A percentile compares a stretch with the other conserved stretches of the same genome.
Conservation (phyloP, 2,888 invertebrate genomes). For the Acronicta leporina region DNA sequence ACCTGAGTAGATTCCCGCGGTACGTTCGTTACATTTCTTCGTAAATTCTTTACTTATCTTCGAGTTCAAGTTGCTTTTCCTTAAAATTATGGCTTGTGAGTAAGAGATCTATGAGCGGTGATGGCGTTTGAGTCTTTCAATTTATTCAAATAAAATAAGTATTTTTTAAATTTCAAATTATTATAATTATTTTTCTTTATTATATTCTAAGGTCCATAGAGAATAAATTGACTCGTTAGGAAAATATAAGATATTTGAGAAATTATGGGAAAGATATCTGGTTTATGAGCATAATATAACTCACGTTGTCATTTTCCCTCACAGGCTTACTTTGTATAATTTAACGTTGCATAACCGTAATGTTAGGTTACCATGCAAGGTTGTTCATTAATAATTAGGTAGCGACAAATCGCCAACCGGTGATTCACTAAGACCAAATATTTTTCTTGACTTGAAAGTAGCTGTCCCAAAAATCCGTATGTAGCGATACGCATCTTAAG, state of each 20-base stretch:
- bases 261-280: not conserved
- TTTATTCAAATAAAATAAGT: no score
- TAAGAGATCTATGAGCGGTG: conserved; percentile 25
- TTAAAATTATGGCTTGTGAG: conserved; percentile 36
- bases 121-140: conserved; percentile 28
- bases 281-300: conserved; percentile 28
- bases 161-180: conserved; percentile 11
- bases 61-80: conserved; percentile 45
- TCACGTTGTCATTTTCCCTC: conserved; percentile 21
- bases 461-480: conserved; percentile 67
- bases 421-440: conserved; percentile 39
- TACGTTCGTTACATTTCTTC: conserved; percentile 60
- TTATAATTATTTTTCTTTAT: no score
- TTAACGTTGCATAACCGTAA: conserved; percentile 6
- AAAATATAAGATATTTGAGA: not conserved
- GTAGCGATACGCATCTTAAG: conserved; percentile 70
- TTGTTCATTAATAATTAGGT: conserved; percentile 13
- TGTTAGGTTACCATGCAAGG: conserved; percentile 26
- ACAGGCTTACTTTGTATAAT: conserved; percentile 8
- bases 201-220: not conserved
- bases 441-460: conserved; percentile 52
- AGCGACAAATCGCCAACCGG: conserved; percentile 36
- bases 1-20: conserved; percentile 58
- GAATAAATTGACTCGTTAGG: not conserved
- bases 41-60: conserved; percentile 59